Evolutionary conservation across 2,888 invertebrate genomes (phyloP).

Genomic region (Matsumyia berberina): DNA sequence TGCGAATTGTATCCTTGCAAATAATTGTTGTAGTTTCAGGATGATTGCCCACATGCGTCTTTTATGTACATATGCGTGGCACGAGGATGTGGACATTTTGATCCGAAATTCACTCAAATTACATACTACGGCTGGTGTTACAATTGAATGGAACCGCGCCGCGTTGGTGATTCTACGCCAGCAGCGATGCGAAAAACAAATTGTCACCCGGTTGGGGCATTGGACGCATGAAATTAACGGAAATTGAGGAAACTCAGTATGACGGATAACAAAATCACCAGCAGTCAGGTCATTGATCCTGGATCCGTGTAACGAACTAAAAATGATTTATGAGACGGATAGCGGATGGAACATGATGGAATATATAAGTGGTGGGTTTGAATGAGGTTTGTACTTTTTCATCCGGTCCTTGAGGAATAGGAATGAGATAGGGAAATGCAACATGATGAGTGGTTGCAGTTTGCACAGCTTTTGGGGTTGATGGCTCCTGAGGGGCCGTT

Average conservation of each 20-base stretch:
- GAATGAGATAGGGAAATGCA: neutral
- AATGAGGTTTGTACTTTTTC: neutral
- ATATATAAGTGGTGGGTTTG: conserved; percentile 3
- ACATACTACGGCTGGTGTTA: conserved; percentile 25
- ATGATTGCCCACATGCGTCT: conserved; percentile 24
- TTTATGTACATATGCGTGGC: neutral
- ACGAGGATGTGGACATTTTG: conserved; percentile 15
- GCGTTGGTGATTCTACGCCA: conserved; percentile 9
- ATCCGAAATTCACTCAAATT: conserved; percentile 39
- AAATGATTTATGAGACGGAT: conserved; percentile 57
- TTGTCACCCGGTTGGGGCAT: conserved; percentile 45
- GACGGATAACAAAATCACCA: conserved; percentile 70
- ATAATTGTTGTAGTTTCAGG: conserved; percentile 53
- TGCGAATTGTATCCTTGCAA: conserved; percentile 41
- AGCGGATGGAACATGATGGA: conserved; percentile 16
- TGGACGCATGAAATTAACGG: conserved; percentile 62
- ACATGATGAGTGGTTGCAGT: neutral
- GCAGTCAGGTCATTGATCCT: conserved; percentile 67
- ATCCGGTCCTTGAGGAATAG: neutral
- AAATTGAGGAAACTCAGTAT: conserved; percentile 65
- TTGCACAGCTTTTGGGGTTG: neutral
- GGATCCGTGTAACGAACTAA: conserved; percentile 59
- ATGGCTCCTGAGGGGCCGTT: neutral
- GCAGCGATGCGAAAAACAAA: conserved; percentile 59
- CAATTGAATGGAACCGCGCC: conserved; percentile 27